phyloP scores from a whole-genome alignment of 2,113 vertebrate genomes.

The Saiga tatarica region DNA sequence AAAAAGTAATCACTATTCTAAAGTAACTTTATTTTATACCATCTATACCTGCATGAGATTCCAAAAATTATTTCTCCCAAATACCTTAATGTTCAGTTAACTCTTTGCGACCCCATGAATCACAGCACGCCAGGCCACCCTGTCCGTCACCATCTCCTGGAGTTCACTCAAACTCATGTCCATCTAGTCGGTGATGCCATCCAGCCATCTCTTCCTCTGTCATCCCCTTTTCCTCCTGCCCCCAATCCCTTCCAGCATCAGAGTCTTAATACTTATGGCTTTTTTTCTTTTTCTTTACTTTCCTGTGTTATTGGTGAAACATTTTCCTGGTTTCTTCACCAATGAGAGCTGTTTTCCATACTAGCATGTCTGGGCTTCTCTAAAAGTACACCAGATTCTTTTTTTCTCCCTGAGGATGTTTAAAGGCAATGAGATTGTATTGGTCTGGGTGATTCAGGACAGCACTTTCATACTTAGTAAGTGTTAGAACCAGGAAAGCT shows the following conservation, averaged over 20 bases:
- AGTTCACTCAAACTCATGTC: too few species aligned
- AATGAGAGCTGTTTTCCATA: neutral
- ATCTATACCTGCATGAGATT: neutral
- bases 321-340: neutral
- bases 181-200: too few species aligned
- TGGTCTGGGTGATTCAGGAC: fast-evolving
- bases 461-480: neutral
- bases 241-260: too few species aligned
- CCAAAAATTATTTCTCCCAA: constrained; percentile 21
- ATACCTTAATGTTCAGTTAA: neutral
- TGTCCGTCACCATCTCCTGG: too few species aligned
- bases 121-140: too few species aligned
- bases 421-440: neutral
- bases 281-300: neutral
- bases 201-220: too few species aligned
- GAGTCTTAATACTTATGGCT: neutral
- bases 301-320: neutral
- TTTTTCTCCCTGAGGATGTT: neutral
- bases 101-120: too few species aligned
- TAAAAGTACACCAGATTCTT: neutral
- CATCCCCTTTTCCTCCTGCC: too few species aligned
- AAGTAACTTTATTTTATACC: neutral
- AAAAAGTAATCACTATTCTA: neutral
- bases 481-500: neutral
- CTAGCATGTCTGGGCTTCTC: neutral